phyloP scores from a whole-genome alignment of 1,140 invertebrate species.

The Acromyrmex echinatior region DNA sequence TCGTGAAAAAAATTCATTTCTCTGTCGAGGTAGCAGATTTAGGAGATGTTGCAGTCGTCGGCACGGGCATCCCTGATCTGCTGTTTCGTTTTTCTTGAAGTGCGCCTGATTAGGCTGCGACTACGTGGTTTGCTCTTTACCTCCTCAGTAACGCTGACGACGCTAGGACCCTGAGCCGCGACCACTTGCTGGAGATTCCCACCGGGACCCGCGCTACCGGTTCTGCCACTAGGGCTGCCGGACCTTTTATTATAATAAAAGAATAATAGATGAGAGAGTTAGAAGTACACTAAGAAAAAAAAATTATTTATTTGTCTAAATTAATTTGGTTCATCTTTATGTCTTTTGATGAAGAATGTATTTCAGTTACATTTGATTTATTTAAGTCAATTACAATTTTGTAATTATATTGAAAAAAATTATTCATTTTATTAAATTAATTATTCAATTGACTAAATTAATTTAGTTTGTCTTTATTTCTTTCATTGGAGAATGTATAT shows the following conservation, averaged over 20 bases:
- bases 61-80: constrained; percentile 91
- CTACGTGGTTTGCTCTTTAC: constrained; percentile 89
- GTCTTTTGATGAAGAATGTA: no score
- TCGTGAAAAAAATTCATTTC: not conserved
- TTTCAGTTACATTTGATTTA: no score
- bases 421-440: no score
- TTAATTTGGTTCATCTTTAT: no score
- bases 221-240: constrained; percentile 78
- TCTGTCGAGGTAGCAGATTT: constrained; percentile 79
- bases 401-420: no score
- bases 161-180: constrained; percentile 83
- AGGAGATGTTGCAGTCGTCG: constrained; percentile 92
- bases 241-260: constrained; percentile 69
- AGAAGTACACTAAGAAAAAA: no score
- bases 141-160: constrained; percentile 82
- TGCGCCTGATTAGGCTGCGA: constrained; percentile 92
- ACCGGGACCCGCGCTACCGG: constrained; percentile 80
- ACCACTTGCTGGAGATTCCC: constrained; percentile 81
- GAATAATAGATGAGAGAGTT: not conserved
- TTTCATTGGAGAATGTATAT: no score
- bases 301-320: no score
- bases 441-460: no score
- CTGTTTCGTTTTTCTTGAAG: constrained; percentile 93
- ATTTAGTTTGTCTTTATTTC: no score
- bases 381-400: no score